Evolutionary conservation across 2,888 invertebrate species (phyloP).

Genomic region (Ophion ellenae): DNA sequence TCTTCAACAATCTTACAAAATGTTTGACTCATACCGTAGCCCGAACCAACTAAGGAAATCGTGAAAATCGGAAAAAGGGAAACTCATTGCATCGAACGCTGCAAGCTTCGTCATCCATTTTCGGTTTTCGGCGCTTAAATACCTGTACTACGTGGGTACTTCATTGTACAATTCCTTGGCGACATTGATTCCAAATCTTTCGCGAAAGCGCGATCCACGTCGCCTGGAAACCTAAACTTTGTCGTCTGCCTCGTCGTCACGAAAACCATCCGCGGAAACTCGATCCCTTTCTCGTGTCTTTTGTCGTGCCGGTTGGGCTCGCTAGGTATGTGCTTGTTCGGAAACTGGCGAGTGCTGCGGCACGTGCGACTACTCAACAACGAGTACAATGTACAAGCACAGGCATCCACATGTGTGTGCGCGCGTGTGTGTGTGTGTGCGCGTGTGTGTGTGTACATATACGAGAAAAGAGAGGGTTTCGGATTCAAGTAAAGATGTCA

Average conservation of each 20-base stretch:
- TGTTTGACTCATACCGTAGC: no score
- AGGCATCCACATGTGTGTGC: background rate
- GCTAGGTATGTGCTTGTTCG: slow-evolving; percentile 1
- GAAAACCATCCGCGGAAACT: slow-evolving; percentile 60
- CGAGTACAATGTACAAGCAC: slow-evolving; percentile 32
- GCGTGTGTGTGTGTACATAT: background rate
- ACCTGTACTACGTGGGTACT: background rate
- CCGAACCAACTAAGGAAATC: background rate
- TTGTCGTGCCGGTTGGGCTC: slow-evolving; percentile 34
- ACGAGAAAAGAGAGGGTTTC: slow-evolving; percentile 36
- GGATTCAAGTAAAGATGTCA: slow-evolving; percentile 66
- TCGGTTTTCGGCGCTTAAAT: background rate
- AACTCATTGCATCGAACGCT: background rate
- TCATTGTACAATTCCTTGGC: background rate
- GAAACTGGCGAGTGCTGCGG: slow-evolving; percentile 48
- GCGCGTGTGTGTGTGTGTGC: background rate
- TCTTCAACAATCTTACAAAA: no score
- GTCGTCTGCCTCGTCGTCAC: slow-evolving; percentile 21
- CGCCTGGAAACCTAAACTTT: slow-evolving; percentile 24
- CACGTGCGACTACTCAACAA: slow-evolving; percentile 66
- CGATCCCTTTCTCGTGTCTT: slow-evolving; percentile 55
- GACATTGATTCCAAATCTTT: slow-evolving; percentile 18
- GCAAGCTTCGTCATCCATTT: background rate
- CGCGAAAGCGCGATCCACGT: slow-evolving; percentile 1
- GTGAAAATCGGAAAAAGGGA: background rate